These are phyloP conservation scores for Gorsachius magnificus DNA, from an alignment of 2,797 vertebrate genomes.

Conservation along the genomic window DNA sequence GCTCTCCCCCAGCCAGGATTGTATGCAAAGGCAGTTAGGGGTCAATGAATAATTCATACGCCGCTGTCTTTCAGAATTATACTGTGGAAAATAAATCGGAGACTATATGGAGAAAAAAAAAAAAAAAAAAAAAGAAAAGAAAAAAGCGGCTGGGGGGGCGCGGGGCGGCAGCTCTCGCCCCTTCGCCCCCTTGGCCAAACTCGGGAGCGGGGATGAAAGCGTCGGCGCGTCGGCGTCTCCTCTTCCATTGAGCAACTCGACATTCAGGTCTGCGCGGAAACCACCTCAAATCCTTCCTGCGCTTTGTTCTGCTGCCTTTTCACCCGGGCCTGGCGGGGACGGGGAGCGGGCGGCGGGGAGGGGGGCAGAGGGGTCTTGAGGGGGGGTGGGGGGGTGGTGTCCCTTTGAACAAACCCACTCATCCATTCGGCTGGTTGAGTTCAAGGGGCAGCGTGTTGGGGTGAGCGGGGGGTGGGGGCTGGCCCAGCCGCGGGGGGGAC, in stretches of 20 bases:
- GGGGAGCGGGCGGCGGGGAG: background rate
- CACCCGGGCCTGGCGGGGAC: background rate
- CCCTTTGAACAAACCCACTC: conserved; percentile 42
- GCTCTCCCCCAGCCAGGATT: conserved; percentile 66
- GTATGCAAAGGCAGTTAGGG: conserved; percentile 78
- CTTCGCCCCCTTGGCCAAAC: background rate
- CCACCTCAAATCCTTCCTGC: conserved; percentile 54
- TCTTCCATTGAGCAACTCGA: conserved; percentile 21
- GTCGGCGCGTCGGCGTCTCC: background rate
- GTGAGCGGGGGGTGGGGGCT: background rate
- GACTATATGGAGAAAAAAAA: conserved; percentile 55
- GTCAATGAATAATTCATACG: conserved; percentile 86
- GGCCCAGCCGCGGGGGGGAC: background rate
- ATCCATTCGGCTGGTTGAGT: conserved; percentile 4
- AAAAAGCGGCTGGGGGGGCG: background rate
- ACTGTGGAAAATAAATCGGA: conserved; percentile 78
- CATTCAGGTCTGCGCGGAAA: conserved; percentile 34
- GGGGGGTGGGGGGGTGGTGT: background rate
- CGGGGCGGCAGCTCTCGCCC: background rate
- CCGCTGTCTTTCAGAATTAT: conserved; percentile 87
- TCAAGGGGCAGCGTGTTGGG: background rate
- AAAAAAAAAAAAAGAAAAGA: conserved; percentile 3
- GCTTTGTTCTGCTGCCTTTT: conserved; percentile 53
- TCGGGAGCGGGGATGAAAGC: conserved; percentile 9
- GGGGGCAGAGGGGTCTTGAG: background rate